Evolutionary conservation across 2,888 invertebrate genomes (phyloP).

Genomic region (Andrena marginata): DNA sequence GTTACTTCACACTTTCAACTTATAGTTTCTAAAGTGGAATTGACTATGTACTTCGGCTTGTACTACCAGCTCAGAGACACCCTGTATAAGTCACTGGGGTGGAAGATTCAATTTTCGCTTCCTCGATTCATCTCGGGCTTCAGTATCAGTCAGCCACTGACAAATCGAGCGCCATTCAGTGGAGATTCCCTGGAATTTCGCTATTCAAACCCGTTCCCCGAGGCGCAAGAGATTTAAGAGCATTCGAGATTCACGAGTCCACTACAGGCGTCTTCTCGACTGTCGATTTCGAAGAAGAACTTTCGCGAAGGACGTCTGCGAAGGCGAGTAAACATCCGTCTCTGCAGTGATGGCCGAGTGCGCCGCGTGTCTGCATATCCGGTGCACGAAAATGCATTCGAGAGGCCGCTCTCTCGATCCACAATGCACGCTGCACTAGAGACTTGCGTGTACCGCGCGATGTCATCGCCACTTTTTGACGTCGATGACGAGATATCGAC

Average conservation of each 20-base stretch:
- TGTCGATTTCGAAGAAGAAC: slow-evolving; percentile 44
- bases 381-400: slow-evolving; percentile 50
- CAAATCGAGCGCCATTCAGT: neutral
- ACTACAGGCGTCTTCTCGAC: slow-evolving; percentile 4
- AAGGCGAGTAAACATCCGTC: slow-evolving; percentile 53
- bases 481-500: slow-evolving; percentile 48
- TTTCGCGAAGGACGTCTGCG: slow-evolving; percentile 29
- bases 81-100: neutral
- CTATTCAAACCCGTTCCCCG: neutral
- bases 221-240: slow-evolving; percentile 8
- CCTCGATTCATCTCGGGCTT: neutral
- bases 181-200: neutral
- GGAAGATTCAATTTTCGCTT: neutral
- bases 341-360: slow-evolving; percentile 31
- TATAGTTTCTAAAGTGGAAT: too few species aligned
- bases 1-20: too few species aligned
- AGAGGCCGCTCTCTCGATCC: slow-evolving; percentile 24
- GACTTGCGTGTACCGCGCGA: slow-evolving; percentile 77
- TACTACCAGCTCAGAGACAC: neutral
- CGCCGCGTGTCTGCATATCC: slow-evolving; percentile 54
- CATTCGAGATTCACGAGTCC: slow-evolving; percentile 19
- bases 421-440: slow-evolving; percentile 72
- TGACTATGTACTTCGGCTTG: too few species aligned
- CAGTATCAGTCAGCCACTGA: neutral
- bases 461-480: slow-evolving; percentile 67